Evolutionary conservation across 2,888 invertebrate species (phyloP), one percentile per base, ranked within the genome.

Genomic region (Chymomyza procnemis): DNA sequence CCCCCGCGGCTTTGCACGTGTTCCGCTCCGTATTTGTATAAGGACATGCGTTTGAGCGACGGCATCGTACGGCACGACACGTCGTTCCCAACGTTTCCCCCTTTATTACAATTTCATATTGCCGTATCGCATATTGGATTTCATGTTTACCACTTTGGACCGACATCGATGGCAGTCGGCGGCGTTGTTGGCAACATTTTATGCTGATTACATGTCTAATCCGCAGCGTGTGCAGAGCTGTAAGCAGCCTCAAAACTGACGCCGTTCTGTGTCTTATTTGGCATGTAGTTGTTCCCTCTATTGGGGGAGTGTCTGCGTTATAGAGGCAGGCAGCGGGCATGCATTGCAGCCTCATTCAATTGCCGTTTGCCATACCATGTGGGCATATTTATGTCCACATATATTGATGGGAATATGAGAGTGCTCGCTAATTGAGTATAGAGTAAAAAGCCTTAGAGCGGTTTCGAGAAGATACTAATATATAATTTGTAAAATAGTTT

Each of bases 1-100:
- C 88, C 90, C 90, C 90, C 85, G 89, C 88, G 88, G 90, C 89
- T 89, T 87, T 89, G 89, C 90, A 90, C 90, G 90, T 90, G 90
- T 90, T 86, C 89, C 78, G 74, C 75, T 75, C 76, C 21, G 67
- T 71, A 71, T 76, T 78, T 72, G 70, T 66, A 80, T 74, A 85
- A 83, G 83, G 83, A 85, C 81, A 85, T 85, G 83, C 85, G 87
- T 78, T 73, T 73, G 74, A 74, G 67, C 79, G 76, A 67, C 82
- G 81, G 18, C 48, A 50, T 50, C 48, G 48, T 50, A 8, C 48
- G 3, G 9, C 8, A 21, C 4, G 54, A 12, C 34, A 12, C 34
- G 12, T 16, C 19, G 41, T 8, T 57, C 46, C 52, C 16, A 6
- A 61, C 67, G 56, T 67, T 68, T 19, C 3, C 59, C 1, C 21